Evolutionary conservation across 2,113 vertebrate genomes (phyloP).

Genomic region (Zosterops lateralis): DNA sequence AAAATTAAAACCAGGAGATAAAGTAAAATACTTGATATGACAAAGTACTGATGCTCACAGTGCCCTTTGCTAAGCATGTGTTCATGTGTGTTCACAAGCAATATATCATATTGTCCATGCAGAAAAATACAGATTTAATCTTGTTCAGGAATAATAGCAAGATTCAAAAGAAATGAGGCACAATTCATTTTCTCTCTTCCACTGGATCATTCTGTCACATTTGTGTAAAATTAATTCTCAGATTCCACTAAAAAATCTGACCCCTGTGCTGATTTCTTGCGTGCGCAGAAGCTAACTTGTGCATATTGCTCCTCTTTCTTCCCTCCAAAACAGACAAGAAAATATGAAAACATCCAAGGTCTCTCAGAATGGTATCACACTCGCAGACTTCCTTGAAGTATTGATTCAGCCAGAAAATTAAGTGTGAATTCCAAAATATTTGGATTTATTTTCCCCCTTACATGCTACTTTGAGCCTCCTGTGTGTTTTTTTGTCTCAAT

Average conservation of each 20-base stretch:
- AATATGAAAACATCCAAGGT: background rate
- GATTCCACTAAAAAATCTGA: background rate
- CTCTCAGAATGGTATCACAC: background rate
- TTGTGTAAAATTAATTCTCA: background rate
- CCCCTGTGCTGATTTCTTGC: background rate
- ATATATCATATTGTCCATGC: background rate
- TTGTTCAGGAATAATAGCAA: background rate
- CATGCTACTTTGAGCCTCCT: background rate
- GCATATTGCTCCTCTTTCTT: background rate
- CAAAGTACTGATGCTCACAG: background rate
- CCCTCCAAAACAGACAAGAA: background rate
- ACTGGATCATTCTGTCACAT: background rate
- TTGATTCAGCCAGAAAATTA: background rate
- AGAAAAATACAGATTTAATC: background rate
- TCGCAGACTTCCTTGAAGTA: background rate
- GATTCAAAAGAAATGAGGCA: background rate
- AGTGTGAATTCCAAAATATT: background rate
- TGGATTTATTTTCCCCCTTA: background rate
- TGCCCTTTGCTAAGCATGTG: background rate
- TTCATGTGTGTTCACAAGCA: background rate
- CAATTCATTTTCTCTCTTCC: background rate
- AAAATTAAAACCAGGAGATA: constrained; percentile 26
- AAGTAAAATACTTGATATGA: constrained; percentile 3
- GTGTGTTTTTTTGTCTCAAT: accelerated
- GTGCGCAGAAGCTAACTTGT: background rate